Percentiles rank a stretch among this genome's conserved stretches.
Conservation (phyloP, 2,888 invertebrate genomes). For the Sminthurides aquaticus region DNA sequence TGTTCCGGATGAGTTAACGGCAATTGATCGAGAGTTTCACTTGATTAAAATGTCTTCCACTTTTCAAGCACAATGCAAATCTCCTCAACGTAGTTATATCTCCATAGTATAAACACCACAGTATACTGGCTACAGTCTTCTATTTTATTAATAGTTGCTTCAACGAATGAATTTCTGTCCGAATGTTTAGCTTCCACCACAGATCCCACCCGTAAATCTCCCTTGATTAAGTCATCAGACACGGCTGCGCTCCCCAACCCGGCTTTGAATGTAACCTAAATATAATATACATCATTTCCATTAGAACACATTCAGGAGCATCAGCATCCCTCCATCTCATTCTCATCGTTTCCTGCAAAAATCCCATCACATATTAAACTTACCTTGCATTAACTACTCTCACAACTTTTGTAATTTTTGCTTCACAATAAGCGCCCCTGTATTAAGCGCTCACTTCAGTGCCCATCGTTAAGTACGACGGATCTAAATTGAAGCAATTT, state of each 20-base stretch:
- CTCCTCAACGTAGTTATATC: slow-evolving; percentile 90
- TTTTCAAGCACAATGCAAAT: slow-evolving; percentile 89
- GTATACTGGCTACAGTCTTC: slow-evolving; percentile 50
- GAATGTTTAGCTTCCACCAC: slow-evolving; percentile 82
- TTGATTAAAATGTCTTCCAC: slow-evolving; percentile 96
- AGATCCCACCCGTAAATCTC: slow-evolving; percentile 63
- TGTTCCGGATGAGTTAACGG: slow-evolving; percentile 98
- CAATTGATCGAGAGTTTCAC: slow-evolving; percentile 91
- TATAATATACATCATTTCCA: no score
- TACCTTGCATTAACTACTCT: slow-evolving; percentile 88
- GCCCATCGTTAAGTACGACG: slow-evolving; percentile 88
- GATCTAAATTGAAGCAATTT: no score
- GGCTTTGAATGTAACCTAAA: slow-evolving; percentile 71
- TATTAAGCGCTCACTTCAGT: slow-evolving; percentile 99
- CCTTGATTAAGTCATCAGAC: slow-evolving; percentile 81
- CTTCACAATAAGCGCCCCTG: slow-evolving; percentile 99
- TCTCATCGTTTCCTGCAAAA: not conserved
- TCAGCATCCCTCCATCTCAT: not conserved
- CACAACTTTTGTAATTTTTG: slow-evolving; percentile 91
- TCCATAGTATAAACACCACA: slow-evolving; percentile 93
- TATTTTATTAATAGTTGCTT: slow-evolving; percentile 83
- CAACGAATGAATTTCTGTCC: slow-evolving; percentile 73
- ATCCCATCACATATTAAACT: no score
- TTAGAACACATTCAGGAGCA: not conserved
- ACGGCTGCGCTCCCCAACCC: slow-evolving; percentile 69